Conservation (phyloP, 2,113 vertebrate genomes). For the Barnardius zonarius region DNA sequence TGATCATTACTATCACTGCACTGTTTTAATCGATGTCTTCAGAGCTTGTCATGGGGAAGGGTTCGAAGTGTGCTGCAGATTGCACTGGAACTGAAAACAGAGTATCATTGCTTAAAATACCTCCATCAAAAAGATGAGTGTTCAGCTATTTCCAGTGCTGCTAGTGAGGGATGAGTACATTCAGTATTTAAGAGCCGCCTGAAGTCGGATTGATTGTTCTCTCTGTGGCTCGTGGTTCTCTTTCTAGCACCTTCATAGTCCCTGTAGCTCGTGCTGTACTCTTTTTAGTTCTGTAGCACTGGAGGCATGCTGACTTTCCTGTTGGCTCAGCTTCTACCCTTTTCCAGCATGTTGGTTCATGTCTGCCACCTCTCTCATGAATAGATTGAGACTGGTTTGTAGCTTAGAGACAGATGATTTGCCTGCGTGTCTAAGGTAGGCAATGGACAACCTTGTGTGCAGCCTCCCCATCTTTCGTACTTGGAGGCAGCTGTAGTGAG, state of each 20-base stretch:
- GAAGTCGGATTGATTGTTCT: background rate
- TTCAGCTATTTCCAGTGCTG: slow-evolving; percentile 41
- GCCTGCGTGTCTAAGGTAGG: background rate
- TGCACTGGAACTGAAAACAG: slow-evolving; percentile 20
- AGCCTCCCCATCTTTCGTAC: background rate
- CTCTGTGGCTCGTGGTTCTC: background rate
- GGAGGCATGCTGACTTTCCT: background rate
- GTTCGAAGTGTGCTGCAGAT: slow-evolving; percentile 8
- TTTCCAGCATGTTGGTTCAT: background rate
- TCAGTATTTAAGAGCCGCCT: slow-evolving; percentile 40
- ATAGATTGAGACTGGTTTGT: background rate
- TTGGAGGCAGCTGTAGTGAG: background rate
- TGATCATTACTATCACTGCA: background rate
- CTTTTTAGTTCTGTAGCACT: background rate
- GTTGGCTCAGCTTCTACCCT: background rate
- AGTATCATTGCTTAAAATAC: slow-evolving; percentile 27
- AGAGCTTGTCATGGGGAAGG: background rate
- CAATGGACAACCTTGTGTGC: background rate
- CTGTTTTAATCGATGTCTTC: background rate
- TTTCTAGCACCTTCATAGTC: background rate
- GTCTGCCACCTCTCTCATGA: slow-evolving; percentile 8
- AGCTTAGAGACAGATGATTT: slow-evolving; percentile 21
- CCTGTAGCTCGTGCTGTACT: background rate
- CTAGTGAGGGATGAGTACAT: slow-evolving; percentile 26
- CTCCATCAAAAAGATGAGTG: slow-evolving; percentile 35